Conservation (phyloP, 37 sponge, comb jelly and placozoan genomes). For the Chondrilla cf. caribensis region DNA sequence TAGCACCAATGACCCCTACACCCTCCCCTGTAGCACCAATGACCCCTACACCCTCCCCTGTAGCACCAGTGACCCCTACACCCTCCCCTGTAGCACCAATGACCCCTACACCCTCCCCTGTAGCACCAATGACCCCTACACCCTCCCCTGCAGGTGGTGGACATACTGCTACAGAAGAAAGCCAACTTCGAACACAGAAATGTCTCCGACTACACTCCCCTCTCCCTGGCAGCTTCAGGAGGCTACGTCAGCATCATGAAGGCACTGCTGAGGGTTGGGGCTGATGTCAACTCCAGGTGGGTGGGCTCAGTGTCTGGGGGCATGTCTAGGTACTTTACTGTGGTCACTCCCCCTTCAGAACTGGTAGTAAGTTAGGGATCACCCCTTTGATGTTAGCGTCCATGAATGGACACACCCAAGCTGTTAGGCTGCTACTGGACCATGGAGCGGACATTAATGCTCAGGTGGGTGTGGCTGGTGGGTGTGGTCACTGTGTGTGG, state of each 20-base stretch:
- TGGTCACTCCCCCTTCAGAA: conserved; percentile 37
- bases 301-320: not conserved
- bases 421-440: conserved; percentile 86
- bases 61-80: too few species aligned
- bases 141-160: conserved; percentile 84
- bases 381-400: conserved; percentile 92
- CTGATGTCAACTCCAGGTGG: conserved; percentile 90
- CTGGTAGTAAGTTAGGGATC: conserved; percentile 91
- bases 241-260: conserved; percentile 88
- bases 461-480: conserved; percentile 60
- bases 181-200: conserved; percentile 90
- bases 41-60: too few species aligned
- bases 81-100: too few species aligned
- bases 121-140: too few species aligned
- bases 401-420: conserved; percentile 90
- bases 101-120: too few species aligned
- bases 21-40: too few species aligned
- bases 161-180: conserved; percentile 68
- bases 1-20: too few species aligned
- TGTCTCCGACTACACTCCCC: conserved; percentile 93
- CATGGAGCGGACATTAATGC: conserved; percentile 89
- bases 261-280: conserved; percentile 68
- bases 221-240: conserved; percentile 85
- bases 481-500: not conserved
- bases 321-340: not conserved